Percentiles rank a stretch among this genome's conserved stretches.
phyloP scores from a whole-genome alignment of 2,797 vertebrate species.

The Schizothorax lantsangensis region DNA sequence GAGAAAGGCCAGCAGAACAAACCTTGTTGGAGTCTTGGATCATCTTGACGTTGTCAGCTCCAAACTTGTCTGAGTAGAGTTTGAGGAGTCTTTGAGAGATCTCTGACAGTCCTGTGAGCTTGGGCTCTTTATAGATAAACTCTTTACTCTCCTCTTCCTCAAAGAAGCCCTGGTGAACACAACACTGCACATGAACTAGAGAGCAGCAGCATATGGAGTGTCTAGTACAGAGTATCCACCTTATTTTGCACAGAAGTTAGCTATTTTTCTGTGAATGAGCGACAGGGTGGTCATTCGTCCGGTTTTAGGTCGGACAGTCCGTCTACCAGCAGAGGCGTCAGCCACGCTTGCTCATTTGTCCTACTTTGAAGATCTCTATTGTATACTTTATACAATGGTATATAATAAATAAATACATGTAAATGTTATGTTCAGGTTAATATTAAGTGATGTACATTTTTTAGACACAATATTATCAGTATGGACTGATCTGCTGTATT shows the following conservation, averaged over 20 bases:
- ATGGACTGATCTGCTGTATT: background rate
- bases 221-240: background rate
- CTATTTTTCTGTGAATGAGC: background rate
- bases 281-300: background rate
- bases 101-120: conserved; percentile 95
- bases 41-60: conserved; percentile 97
- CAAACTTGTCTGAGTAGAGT: conserved; percentile 98
- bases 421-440: background rate
- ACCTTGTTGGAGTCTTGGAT: conserved; percentile 99
- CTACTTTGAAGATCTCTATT: background rate
- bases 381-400: background rate
- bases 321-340: background rate
- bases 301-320: background rate
- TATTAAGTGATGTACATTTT: background rate
- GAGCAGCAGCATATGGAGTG: background rate
- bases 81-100: conserved; percentile 97
- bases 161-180: conserved; percentile 89
- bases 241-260: background rate
- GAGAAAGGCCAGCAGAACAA: background rate
- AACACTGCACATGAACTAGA: conserved; percentile 41
- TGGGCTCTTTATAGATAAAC: conserved; percentile 98
- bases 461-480: background rate
- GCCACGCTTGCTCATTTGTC: background rate
- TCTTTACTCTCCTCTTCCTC: conserved; percentile 99
- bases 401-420: background rate